Evolutionary conservation across 1,140 invertebrate genomes (phyloP), one percentile per base, ranked within the genome.

Genomic region (Proctacanthus coquilletti): DNA sequence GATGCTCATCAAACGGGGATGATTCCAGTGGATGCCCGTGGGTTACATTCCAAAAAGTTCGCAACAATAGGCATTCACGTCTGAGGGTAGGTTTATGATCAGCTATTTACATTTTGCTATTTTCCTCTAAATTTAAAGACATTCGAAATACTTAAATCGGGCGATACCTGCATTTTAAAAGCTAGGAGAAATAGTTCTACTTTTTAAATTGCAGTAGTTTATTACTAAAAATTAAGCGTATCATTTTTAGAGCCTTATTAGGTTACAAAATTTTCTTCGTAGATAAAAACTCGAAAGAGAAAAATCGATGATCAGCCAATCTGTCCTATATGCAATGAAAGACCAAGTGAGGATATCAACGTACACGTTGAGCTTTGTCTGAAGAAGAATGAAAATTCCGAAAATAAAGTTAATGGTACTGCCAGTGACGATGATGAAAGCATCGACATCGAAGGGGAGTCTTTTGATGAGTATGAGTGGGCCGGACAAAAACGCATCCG

Each of bases 391-490:
- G 39, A 40, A 37, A 21, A 41, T 41, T 41, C 40, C 15, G 41
- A 43, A 9, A 27, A 13, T n/a, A 27, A 27, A 8, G 23, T 8
- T 19, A 53, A 51, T 20, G 57, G 49, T 36, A 45, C 65, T 14
- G 74, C 79, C 38, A 75, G 76, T 33, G 74, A 75, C 39, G 75
- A 74, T 42, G 74, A 74, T 32, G 75, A 80, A 23, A 72, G 74
- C 47, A 75, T 78, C 14, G 75, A 79, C 52, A 73, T 75, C 17
- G 74, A 77, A 43, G 56, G 64, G 5, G 69, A 71, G 41, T 64
- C 62, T 23, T 83, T 72, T 50, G 82, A 85, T 48, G 82, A 84
- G 46, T 86, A 85, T 50, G 79, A 82, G 48, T 85, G 82, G 82
- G 78, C 79, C 8, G 79, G 80, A 2, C 79, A 84, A 50, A 75